Evolutionary conservation across 2,888 invertebrate species (phyloP).

Genomic region (Seladonia tumulorum): DNA sequence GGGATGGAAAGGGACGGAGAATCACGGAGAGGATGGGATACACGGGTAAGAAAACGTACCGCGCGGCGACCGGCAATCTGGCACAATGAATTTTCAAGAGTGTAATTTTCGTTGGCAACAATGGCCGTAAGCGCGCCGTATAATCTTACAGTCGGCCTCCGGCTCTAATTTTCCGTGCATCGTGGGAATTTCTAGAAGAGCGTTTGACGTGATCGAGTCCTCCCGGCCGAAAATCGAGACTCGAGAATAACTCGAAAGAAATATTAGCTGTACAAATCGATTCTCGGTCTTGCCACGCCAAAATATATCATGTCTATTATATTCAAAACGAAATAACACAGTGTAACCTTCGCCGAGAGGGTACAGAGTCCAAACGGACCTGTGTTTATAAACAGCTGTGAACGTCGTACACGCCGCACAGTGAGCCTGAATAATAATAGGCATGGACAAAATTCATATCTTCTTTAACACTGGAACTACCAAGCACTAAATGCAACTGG

Average conservation of each 20-base stretch:
- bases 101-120: constrained; percentile 76
- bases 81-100: constrained; percentile 75
- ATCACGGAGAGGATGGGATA: constrained; percentile 8
- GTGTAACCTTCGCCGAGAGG: not conserved
- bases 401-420: not conserved
- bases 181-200: constrained; percentile 69
- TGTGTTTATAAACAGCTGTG: not conserved
- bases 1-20: not conserved
- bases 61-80: constrained; percentile 56
- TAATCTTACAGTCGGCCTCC: constrained; percentile 71
- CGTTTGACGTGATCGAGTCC: constrained; percentile 38
- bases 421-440: no score
- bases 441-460: no score
- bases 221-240: not conserved
- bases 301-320: not conserved
- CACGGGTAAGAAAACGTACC: constrained; percentile 47
- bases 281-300: not conserved
- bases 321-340: no score
- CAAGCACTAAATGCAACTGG: no score
- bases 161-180: constrained; percentile 73
- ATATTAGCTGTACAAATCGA: not conserved
- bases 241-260: not conserved
- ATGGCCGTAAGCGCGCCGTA: constrained; percentile 74
- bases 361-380: not conserved
- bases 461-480: no score